Evolutionary conservation across 2,113 vertebrate genomes (phyloP).

Genomic region (Megaceryle maxima): DNA sequence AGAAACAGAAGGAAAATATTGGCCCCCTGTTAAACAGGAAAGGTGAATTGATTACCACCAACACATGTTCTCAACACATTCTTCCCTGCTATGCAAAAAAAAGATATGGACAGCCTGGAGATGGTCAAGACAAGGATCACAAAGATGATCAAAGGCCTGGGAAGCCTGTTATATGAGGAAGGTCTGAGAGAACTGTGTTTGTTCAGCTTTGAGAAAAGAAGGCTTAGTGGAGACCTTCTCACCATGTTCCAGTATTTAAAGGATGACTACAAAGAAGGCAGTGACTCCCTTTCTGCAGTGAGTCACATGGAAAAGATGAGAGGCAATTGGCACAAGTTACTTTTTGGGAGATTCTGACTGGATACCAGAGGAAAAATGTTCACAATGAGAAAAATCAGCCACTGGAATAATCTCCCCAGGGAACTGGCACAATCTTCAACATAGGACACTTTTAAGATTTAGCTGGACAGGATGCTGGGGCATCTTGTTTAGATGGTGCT

Average conservation of each 20-base stretch:
- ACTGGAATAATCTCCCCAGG: not conserved
- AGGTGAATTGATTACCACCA: not conserved
- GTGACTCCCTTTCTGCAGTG: not conserved
- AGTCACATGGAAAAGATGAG: not conserved
- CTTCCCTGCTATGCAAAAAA: not conserved
- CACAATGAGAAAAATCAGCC: not conserved
- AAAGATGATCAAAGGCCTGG: not conserved
- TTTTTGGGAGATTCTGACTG: not conserved
- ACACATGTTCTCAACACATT: not conserved
- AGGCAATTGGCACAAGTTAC: not conserved
- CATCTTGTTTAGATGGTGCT: not conserved
- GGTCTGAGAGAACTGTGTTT: not conserved
- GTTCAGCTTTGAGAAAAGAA: not conserved
- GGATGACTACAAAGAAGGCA: not conserved
- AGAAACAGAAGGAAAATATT: not conserved
- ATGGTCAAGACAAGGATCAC: no score
- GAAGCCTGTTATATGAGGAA: not conserved
- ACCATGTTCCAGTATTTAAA: not conserved
- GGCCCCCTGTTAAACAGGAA: not conserved
- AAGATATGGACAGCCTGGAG: no score
- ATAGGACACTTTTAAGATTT: not conserved
- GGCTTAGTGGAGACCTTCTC: not conserved
- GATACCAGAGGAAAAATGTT: not conserved
- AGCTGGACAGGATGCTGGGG: not conserved
- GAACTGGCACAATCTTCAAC: not conserved